Evolutionary conservation across 2,113 vertebrate species (phyloP), one percentile per base, ranked within the genome.

Genomic region (Gopherus flavomarginatus): DNA sequence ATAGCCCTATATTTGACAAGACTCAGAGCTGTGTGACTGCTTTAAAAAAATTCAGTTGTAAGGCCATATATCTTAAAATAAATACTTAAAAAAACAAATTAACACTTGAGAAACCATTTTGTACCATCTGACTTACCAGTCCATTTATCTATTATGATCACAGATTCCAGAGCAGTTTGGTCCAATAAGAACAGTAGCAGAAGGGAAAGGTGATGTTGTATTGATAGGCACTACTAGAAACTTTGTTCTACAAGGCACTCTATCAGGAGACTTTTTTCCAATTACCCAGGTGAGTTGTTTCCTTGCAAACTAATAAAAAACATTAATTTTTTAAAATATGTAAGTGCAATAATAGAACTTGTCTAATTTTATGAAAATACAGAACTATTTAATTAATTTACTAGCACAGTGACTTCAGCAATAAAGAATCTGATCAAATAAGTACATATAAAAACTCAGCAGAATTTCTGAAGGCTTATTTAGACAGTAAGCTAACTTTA

Each of bases 151-250:
- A 31, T 97, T 96, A 22, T 84, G 27, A 14, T 52, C 44, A 86
- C 97, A 99, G 99, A 99, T 99, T 95, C 99, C 99, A 17, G 99
- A 99, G 90, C 96, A 99, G 90, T 99, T 99, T 93, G 99, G 99
- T 26, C 99, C 99, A 1, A 98, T 99, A 93, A 98, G 99, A 93
- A 99, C 99, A 26, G 98, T 99, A 86, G 98, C 99, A 12, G 99
- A 99, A 90, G 99, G 99, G 77, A 98, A 99, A 96, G 99, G 99
- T 3, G 99, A 99, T 0, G 97, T 98, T 21, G 98, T 99, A 83
- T 98, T 99, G 90, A 99, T 99, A 79, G 99, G 99, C 86, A 99
- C 99, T 13, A 99, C 99, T 8, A 99, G 99, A 97, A 99, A 99
- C 96, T 99, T 99, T 2, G 99, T 99, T 62, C 97, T 99, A 11